Evolutionary conservation across 2,113 vertebrate genomes (phyloP), one percentile per base, ranked within the genome.

Genomic region (Podiceps cristatus): DNA sequence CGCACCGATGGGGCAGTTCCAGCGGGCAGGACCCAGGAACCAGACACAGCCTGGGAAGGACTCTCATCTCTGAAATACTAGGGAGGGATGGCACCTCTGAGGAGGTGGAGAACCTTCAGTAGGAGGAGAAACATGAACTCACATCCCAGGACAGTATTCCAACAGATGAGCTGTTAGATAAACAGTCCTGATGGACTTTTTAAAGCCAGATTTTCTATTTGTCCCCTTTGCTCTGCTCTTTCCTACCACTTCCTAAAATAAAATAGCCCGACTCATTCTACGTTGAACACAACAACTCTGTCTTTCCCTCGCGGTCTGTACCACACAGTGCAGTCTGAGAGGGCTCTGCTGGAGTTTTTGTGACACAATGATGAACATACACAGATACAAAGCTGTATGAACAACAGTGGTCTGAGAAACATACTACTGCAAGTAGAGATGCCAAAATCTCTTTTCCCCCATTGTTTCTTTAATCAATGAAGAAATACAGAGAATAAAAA

Each of bases 1-100:
- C 0, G 2, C 0, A 0, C 15, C 2, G 1, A 10, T 24, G 37
- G 50, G 50, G 9, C 13, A 35, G 4, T 45, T 81, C 47, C 52
- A 55, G 18, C 3, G 20, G 37, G 37, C n/a, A 72, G 47, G 16
- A 77, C 33, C 5, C 29, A 50, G 73, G 33, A 74, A 62, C n/a
- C 5, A 4, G 22, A 45, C 35, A 25, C 17, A 81, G 47, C n/a
- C 22, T 31, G 47, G 24, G 37, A 77, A 93, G 45, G 44, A n/a
- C 35, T 74, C 59, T 67, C 5, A 29, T 42, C 15, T 55, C 53
- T 79, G 56, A 67, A 74, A 58, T 6, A 27, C 23, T 16, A 58
- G 50, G 44, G 75, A 7, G 10, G 16, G 23, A 27, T 56, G 27
- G 44, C 71, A 47, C 14, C 60, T 75, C 44, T 85, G n/a, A 52